Percentiles rank a stretch among this genome's conserved stretches.
Evolutionary conservation across 2,888 invertebrate genomes (phyloP).

Genomic region (Polietes domitor): DNA sequence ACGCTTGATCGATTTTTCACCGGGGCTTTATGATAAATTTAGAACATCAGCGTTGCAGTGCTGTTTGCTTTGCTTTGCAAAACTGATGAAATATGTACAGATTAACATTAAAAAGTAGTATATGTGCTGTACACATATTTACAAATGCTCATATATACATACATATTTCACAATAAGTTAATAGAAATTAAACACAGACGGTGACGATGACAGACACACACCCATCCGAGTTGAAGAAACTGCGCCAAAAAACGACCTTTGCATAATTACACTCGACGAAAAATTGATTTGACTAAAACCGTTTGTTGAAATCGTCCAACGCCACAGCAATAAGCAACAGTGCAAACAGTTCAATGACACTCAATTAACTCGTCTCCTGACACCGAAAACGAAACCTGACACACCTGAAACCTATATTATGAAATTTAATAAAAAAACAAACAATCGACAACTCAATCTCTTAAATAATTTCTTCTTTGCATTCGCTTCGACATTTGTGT

Average conservation of each 20-base stretch:
- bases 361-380: no score
- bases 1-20: background rate
- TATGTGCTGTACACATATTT: no score
- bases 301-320: no score
- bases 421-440: background rate
- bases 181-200: background rate
- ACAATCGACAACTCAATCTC: no score
- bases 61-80: background rate
- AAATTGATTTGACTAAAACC: background rate
- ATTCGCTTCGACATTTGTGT: no score
- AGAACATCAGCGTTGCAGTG: background rate
- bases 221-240: conserved; percentile 13
- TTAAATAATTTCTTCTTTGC: background rate
- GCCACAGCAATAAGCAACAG: no score
- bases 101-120: background rate
- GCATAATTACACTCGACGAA: conserved; percentile 31
- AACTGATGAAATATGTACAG: background rate
- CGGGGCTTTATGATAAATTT: background rate
- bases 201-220: conserved; percentile 4
- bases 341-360: no score
- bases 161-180: conserved; percentile 5
- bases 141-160: background rate
- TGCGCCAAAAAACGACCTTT: conserved; percentile 19
- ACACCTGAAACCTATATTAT: no score
- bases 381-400: no score